Conservation (phyloP, 1,140 invertebrate species). For the Atta cephalotes region DNA sequence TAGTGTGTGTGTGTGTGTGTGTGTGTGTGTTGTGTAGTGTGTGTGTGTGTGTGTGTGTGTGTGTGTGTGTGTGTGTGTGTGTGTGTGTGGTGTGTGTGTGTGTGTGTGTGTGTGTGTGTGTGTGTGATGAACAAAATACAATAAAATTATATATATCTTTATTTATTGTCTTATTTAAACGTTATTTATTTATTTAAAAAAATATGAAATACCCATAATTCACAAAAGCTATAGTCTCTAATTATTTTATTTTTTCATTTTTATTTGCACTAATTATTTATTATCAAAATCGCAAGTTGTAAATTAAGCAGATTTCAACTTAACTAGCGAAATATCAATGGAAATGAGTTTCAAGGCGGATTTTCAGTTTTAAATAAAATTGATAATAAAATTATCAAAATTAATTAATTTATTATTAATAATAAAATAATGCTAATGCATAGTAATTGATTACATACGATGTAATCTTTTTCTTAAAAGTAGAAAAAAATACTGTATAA, state of each 20-base stretch:
- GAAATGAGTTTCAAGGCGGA: neutral
- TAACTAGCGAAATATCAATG: neutral
- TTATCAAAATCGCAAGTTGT: neutral
- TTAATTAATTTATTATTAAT: neutral
- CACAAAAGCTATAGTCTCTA: neutral
- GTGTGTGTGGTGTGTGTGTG: no score
- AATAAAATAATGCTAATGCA: neutral
- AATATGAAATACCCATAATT: neutral
- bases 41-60: no score
- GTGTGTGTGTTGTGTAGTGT: no score
- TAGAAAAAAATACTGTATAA: neutral
- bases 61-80: no score
- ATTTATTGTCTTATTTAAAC: neutral
- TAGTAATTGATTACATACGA: neutral
- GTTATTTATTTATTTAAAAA: neutral
- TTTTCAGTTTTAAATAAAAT: neutral
- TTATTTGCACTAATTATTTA: neutral
- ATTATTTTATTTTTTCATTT: neutral
- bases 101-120: no score
- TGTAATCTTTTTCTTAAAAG: neutral
- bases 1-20: no score
- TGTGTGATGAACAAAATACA: neutral
- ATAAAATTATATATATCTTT: neutral
- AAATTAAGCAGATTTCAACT: neutral
- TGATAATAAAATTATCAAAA: slow-evolving; percentile 12